Evolutionary conservation across 2,797 vertebrate species (phyloP), one percentile per base, ranked within the genome.

Genomic region (Nasua narica): DNA sequence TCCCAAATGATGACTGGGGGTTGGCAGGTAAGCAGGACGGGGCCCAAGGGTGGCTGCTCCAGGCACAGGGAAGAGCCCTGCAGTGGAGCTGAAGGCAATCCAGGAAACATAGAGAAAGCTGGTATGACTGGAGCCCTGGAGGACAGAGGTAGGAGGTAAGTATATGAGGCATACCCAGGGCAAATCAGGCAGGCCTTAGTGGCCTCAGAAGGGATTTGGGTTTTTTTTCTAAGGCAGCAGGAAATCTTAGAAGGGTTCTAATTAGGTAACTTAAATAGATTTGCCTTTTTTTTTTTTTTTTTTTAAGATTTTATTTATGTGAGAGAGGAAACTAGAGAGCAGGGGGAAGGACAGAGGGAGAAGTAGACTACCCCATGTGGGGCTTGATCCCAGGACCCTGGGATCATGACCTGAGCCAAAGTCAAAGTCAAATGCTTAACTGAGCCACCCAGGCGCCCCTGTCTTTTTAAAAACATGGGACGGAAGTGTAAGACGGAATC

Each of bases 191-290:
- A 60, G 58, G 23, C 54, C 65, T 88, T 23, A 21, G 67, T 52
- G 18, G 37, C 69, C 23, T 52, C 72, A 16, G 15, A 48, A 86
- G 35, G 12, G 32, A 48, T 70, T 65, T 82, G 70, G 12, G 27
- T 92, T 50, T 90, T 5, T 84, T 87, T 90, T 50, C 43, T 76
- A 90, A 87, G 29, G 70, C 40, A 81, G 78, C 0, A n/a, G n/a
- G 46, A 87, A 60, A 56, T 2, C 35, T 77, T 72, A 54, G 65
- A 23, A 54, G 40, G 43, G 11, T 79, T 90, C 86, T 65, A 48
- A 52, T 27, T 82, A 85, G 16, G 46, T 43, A 52, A 72, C 9
- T 56, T 69, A 74, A 77, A 40, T 60, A 65, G 43, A 92, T 74
- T 91, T 82, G 35, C 14, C 27, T 91, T 92, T 93, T 85, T 62